Base-by-base conservation (phyloP, 2,113 vertebrate genomes). In the Sander vitreus region DNA sequence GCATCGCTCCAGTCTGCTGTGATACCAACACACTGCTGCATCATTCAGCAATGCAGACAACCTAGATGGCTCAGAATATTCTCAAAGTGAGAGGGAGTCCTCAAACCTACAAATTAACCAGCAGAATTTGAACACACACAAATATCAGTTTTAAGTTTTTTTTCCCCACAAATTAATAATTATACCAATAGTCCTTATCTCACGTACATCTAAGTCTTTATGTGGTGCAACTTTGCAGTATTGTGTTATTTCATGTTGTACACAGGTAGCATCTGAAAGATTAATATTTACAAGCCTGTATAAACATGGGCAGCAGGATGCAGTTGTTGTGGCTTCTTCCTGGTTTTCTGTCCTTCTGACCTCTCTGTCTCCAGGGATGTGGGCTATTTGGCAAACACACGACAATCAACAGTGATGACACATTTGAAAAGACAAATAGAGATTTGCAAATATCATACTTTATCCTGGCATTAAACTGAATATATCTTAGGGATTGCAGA, bases 1-100 rank as follows among this genome's bases (percentile, higher is more conserved):
- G 7, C 80, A 87, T 89, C 65, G 58, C 79, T 80, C 19, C 71
- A 86, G 89, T 86, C 73, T 85, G 79, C 85, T 78, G 76, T 59
- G 81, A 90, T 82, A 83, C 85, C 80, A 83, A 88, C 90, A 88
- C 86, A 76, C 76, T 87, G 81, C 89, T 89, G 85, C 78, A 87
- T 92, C 88, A 87, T 75, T 85, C 72, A 84, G 78, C 33, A 14
- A 76, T 39, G 71, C 80, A 70, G 66, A 72, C 16, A 2, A 57
- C 57, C 81, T 78, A 67, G 73, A 68, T 64, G 53, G 57, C 81
- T 39, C 25, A 23, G 64, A 71, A 81, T 85, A 76, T 89, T 91
- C 57, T 78, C 68, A 74, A 71, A 86, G 71, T 57, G 69, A 76
- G 74, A 76, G 84, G 85, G 88, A 90, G 85, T 92, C 85, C 69